Evolutionary conservation across 2,888 invertebrate species (phyloP), one percentile per base, ranked within the genome.

Genomic region (Epistrophe grossulariae): DNA sequence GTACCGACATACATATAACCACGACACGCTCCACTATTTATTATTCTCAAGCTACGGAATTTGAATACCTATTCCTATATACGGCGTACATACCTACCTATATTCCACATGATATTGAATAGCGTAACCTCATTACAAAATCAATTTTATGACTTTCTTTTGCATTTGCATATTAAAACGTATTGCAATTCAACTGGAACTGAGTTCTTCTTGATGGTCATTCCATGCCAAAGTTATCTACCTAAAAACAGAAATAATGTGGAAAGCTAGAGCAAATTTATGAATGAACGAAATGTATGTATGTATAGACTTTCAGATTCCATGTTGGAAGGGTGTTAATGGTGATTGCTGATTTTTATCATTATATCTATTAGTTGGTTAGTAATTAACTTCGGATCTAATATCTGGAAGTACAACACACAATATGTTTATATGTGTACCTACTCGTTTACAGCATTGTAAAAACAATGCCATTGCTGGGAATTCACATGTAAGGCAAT

Each of bases 331-430:
- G 19, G 45, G 77, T 48, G 57, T 57, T 68, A 77, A 68, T 77
- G 77, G 38, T 77, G 77, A 77, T 68, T 77, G 45, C 77, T 59
- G 77, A 77, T 77, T 77, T 68, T 35, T 68, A 77, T 77, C 77
- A 35, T 35, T 38, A 57, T 57, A 57, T 57, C 57, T 24, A 57
- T 57, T 35, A 57, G 57, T 57, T 57, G 31, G 57, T 57, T n/a
- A n/a, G 17, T 57, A 57, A 31, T 35, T 57, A 57, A 57, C 31
- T 57, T 57, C 31, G 35, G 57, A 57, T 57, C 10, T n/a, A 1
- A 31, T 17, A 57, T 57, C 57, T 17, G n/a, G 9, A 9, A 5
- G 17, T 15, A 8, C 3, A 5, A n/a, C 45, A 43, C n/a, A 8
- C 3, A 5, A n/a, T n/a, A 43, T 8, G 7, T 45, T n/a, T 13